Evolutionary conservation across 2,113 vertebrate species (phyloP), one percentile per base, ranked within the genome.

Genomic region (Paraplagusia blochii): DNA sequence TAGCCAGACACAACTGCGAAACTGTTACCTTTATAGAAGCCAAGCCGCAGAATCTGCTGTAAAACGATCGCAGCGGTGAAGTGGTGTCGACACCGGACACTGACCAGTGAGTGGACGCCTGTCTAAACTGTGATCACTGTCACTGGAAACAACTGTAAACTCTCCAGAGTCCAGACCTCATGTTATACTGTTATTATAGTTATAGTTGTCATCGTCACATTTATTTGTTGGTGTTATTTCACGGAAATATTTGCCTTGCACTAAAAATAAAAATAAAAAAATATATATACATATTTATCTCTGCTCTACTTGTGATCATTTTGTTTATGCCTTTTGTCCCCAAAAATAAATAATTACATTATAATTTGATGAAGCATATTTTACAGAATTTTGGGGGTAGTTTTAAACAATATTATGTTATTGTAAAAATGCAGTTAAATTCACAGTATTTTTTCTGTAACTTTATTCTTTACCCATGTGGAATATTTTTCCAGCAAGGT

Each of bases 1-100:
- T 94, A 95, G 83, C 91, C 82, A 92, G 94, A 92, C 93, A 93
- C 94, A 95, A 97, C 92, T 95, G 95, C 85, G 92, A 94, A 94
- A 85, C 90, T 58, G 91, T 87, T 88, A 89, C 92, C 90, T 92
- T 89, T 90, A 89, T 88, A 90, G 91, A 80, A 66, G 82, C 88
- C 80, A 75, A 70, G 78, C 87, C 79, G 84, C 73, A 74, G 89
- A 90, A 76, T 69, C 88, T 89, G 74, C 76, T 85, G 90, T 87
- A 86, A 88, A 71, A 59, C 19, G 67, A 87, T n/a, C n/a, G 63
- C 63, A 45, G 64, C 69, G 6, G 9, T 13, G 38, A 13, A 6
- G 58, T 70, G 78, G 73, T 62, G 70, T 58, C 8, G 33, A 6
- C 9, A 29, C 22, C 22, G 22, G 22, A 29, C 22, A 29, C 22